Conservation (phyloP, 2,113 vertebrate species). For the Colistium nudipinnis region DNA sequence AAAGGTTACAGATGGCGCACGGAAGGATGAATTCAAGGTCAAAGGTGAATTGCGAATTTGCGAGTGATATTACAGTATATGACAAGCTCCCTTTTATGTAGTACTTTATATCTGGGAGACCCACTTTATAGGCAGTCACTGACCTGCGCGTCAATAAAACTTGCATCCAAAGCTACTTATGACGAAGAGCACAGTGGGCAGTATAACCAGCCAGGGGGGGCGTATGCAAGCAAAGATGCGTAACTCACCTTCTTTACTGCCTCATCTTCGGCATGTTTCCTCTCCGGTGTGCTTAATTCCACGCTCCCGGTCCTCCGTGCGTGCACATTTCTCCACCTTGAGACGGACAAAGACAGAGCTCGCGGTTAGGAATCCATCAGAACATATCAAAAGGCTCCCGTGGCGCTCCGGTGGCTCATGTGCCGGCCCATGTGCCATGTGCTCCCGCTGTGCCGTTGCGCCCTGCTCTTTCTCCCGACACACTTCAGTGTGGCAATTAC, state of each 20-base stretch:
- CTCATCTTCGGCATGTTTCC: constrained; percentile 65
- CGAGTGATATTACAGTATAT: not conserved
- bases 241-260: constrained; percentile 70
- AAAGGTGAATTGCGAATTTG: constrained; percentile 44
- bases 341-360: constrained; percentile 40
- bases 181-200: not conserved
- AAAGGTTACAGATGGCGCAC: constrained; percentile 30
- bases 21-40: constrained; percentile 30
- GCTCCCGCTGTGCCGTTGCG: constrained; percentile 49
- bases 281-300: constrained; percentile 59
- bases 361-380: constrained; percentile 34
- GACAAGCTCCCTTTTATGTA: constrained; percentile 18
- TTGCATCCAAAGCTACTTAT: constrained; percentile 6
- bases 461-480: constrained; percentile 39
- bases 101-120: not conserved
- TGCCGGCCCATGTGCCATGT: constrained; percentile 44
- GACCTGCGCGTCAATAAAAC: constrained; percentile 33
- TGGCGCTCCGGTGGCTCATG: constrained; percentile 41
- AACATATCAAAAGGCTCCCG: constrained; percentile 53
- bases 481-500: constrained; percentile 42
- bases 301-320: constrained; percentile 32
- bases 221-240: not conserved
- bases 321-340: constrained; percentile 63
- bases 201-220: constrained; percentile 11
- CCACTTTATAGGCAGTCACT: not conserved